These are phyloP conservation scores for Gallinago solitaria DNA, from an alignment of 2,797 vertebrate genomes.

Conservation along the genomic window DNA sequence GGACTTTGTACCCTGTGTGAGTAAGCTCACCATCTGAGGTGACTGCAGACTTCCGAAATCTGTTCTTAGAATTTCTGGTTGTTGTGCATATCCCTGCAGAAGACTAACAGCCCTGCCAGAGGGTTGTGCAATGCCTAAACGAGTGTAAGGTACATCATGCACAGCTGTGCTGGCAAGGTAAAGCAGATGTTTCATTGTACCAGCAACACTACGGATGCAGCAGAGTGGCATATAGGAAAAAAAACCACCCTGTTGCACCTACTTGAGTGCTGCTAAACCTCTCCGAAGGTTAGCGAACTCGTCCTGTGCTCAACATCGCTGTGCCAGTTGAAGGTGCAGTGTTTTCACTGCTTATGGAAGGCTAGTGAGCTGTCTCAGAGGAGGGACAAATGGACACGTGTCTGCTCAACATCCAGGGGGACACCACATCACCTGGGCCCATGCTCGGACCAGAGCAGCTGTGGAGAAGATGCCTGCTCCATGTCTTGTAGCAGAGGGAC, in stretches of 20 bases:
- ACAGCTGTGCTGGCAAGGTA: background rate
- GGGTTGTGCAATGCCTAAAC: background rate
- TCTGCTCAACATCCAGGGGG: background rate
- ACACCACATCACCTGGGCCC: accelerated
- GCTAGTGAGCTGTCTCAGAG: background rate
- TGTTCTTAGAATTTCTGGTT: background rate
- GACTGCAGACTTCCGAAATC: background rate
- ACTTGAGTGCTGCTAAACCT: background rate
- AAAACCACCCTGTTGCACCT: accelerated
- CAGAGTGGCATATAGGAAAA: background rate
- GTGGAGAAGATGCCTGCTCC: background rate
- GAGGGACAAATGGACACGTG: accelerated
- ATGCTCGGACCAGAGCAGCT: accelerated
- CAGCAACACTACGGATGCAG: background rate
- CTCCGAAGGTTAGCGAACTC: background rate
- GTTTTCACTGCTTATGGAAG: accelerated
- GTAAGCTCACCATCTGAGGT: background rate
- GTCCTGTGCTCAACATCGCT: background rate
- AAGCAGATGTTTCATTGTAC: background rate
- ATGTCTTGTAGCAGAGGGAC: background rate
- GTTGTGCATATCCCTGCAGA: background rate
- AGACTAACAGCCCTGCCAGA: background rate
- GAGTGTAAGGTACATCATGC: accelerated
- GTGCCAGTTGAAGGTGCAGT: background rate
- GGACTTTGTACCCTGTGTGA: background rate